Evolutionary conservation across 2,113 vertebrate species (phyloP).

Genomic region (Vombatus ursinus): DNA sequence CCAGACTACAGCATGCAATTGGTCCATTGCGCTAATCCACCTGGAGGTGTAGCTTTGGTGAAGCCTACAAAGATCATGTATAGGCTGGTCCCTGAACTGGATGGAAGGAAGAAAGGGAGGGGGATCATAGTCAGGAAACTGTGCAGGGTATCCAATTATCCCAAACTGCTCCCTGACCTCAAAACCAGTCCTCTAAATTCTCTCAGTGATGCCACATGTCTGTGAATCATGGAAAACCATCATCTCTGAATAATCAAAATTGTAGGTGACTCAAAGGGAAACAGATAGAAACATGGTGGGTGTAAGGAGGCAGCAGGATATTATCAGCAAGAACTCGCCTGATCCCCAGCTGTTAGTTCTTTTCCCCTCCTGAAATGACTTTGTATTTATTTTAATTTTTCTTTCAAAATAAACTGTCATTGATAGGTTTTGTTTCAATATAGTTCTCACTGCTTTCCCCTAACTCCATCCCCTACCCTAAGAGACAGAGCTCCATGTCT

Average conservation of each 20-base stretch:
- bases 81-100: neutral
- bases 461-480: neutral
- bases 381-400: neutral
- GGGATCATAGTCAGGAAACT: neutral
- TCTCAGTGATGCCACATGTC: neutral
- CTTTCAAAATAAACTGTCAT: neutral
- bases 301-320: neutral
- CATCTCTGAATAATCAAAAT: neutral
- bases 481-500: neutral
- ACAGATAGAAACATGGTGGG: neutral
- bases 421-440: neutral
- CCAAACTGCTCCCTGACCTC: neutral
- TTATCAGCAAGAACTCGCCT: neutral
- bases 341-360: neutral
- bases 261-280: neutral
- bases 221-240: neutral
- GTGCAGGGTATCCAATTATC: neutral
- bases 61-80: neutral
- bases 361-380: neutral
- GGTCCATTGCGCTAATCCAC: neutral
- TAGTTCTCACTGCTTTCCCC: neutral
- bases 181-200: neutral
- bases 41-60: neutral
- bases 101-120: neutral
- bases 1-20: neutral